Conservation (phyloP, 2,113 vertebrate genomes). For the Catharus bicknelli region DNA sequence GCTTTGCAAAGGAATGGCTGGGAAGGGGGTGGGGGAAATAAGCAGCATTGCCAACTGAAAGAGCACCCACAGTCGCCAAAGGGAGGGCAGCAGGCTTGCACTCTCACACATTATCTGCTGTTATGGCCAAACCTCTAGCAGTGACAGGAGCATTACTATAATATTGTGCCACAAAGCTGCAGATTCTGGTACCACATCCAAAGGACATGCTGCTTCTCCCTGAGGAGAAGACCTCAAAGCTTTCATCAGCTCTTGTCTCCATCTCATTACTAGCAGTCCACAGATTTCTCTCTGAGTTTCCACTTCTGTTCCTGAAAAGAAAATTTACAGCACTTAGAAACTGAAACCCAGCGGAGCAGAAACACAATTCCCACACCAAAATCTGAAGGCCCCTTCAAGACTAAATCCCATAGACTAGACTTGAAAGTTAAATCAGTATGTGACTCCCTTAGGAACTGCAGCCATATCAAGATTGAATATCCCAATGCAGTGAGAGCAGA, state of each 20-base stretch:
- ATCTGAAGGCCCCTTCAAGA: background rate
- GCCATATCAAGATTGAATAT: rapidly evolving
- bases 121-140: background rate
- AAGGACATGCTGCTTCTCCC: background rate
- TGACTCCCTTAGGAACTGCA: background rate
- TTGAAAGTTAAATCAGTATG: background rate
- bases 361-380: background rate
- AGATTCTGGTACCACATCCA: background rate
- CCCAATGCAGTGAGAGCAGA: background rate
- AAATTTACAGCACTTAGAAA: background rate
- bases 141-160: background rate
- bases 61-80: background rate
- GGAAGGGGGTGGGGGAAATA: background rate
- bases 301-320: slow-evolving; percentile 21
- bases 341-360: background rate
- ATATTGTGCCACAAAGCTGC: background rate
- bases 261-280: background rate
- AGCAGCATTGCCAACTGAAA: background rate
- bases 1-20: background rate
- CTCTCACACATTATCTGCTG: background rate
- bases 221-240: background rate
- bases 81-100: background rate
- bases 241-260: background rate
- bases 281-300: background rate
- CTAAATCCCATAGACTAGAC: background rate